Conservation (phyloP, 2,888 invertebrate genomes). For the Drosophila meridionalis region DNA sequence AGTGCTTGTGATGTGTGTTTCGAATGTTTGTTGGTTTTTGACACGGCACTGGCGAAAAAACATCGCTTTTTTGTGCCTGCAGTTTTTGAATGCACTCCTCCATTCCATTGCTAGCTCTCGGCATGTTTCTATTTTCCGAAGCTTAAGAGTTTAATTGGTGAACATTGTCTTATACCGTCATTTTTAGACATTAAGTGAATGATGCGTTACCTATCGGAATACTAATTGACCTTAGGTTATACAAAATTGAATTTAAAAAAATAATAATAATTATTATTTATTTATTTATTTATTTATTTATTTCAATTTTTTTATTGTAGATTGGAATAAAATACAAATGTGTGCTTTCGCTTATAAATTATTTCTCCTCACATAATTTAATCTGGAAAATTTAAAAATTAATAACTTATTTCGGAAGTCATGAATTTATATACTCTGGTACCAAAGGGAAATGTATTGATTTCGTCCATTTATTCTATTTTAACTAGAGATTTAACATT, state of each 20-base stretch:
- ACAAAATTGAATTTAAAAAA: neutral
- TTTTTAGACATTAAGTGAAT: constrained; percentile 3
- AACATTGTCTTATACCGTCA: constrained; percentile 43
- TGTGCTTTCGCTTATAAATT: too few relatives aligned
- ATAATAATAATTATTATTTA: too few relatives aligned
- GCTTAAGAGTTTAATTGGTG: constrained; percentile 66
- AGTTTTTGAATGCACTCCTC: constrained; percentile 32
- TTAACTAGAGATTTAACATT: too few relatives aligned
- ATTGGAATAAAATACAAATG: too few relatives aligned
- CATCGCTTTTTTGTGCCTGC: constrained; percentile 48
- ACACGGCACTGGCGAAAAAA: constrained; percentile 49
- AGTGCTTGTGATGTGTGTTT: constrained; percentile 72
- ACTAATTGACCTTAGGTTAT: neutral
- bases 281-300: too few relatives aligned
- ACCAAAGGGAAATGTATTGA: too few relatives aligned
- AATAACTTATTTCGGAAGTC: too few relatives aligned
- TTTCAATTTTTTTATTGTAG: neutral
- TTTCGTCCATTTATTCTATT: too few relatives aligned
- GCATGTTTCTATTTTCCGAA: constrained; percentile 57
- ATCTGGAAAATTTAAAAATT: too few relatives aligned
- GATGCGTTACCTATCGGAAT: neutral
- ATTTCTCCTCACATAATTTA: too few relatives aligned
- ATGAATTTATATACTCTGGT: too few relatives aligned
- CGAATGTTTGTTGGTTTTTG: constrained; percentile 75
- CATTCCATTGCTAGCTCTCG: constrained; percentile 14